These are phyloP conservation scores for Drepana falcataria DNA, from an alignment of 2,888 invertebrate species.

Conservation along the genomic window DNA sequence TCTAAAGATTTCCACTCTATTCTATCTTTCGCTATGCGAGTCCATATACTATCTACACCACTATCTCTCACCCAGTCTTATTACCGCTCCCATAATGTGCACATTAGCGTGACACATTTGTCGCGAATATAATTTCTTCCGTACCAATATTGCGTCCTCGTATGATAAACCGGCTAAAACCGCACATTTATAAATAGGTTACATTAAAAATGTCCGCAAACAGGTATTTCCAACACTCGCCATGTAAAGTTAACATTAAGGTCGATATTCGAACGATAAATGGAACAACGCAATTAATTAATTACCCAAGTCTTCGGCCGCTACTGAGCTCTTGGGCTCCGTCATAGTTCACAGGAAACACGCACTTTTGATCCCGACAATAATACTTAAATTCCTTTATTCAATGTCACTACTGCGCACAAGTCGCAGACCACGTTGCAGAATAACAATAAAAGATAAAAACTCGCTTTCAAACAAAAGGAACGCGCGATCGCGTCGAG, in stretches of 20 bases:
- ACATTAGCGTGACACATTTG: too few relatives aligned
- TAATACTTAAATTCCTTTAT: not conserved
- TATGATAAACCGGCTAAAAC: too few relatives aligned
- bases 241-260: not conserved
- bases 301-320: conserved; percentile 20
- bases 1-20: too few relatives aligned
- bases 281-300: not conserved
- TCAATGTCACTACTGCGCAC: not conserved
- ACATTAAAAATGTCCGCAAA: too few relatives aligned
- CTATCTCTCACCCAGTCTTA: too few relatives aligned
- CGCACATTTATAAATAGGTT: too few relatives aligned
- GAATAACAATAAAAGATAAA: not conserved
- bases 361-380: not conserved
- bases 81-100: too few relatives aligned
- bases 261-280: not conserved
- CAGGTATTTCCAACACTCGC: too few relatives aligned
- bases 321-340: conserved; percentile 22
- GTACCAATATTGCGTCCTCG: too few relatives aligned
- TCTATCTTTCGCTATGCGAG: too few relatives aligned
- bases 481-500: conserved; percentile 38
- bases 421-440: not conserved
- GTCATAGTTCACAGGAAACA: conserved; percentile 15
- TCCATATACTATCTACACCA: too few relatives aligned
- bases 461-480: conserved; percentile 9
- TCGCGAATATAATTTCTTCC: too few relatives aligned